These are phyloP conservation scores for Harmothoe impar DNA, from an alignment of 2,888 invertebrate species.

Conservation along the genomic window DNA sequence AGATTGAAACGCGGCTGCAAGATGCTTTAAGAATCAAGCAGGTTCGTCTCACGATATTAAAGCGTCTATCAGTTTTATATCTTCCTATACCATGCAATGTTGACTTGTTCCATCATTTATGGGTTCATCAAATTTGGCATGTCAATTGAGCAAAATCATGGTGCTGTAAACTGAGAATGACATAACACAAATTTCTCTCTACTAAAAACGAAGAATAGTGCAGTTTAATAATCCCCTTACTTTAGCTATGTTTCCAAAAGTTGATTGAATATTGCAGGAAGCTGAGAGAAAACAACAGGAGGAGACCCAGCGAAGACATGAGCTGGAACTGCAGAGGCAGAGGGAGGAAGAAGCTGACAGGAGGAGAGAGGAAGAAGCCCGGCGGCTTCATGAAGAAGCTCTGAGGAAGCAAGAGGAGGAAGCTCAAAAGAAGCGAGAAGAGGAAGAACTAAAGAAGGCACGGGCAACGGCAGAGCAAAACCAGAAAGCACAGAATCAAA, in stretches of 20 bases:
- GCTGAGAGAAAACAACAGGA: not conserved
- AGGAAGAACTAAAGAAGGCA: not conserved
- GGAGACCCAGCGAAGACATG: not conserved
- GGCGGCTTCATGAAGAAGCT: not conserved
- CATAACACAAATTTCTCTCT: too few relatives aligned
- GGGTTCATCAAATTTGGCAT: too few relatives aligned
- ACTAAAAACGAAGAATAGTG: too few relatives aligned
- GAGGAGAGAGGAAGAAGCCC: not conserved
- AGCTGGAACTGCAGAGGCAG: not conserved
- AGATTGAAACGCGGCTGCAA: not conserved
- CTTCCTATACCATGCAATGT: too few relatives aligned
- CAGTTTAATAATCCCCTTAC: too few relatives aligned
- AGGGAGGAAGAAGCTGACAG: not conserved
- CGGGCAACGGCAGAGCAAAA: not conserved
- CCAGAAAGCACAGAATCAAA: not conserved
- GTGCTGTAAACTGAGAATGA: too few relatives aligned
- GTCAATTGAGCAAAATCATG: too few relatives aligned
- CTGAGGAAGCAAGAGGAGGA: constrained; percentile 35
- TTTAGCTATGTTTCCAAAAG: too few relatives aligned
- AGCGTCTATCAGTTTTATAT: too few relatives aligned
- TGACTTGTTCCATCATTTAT: too few relatives aligned
- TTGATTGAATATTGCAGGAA: not conserved
- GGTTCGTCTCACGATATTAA: too few relatives aligned
- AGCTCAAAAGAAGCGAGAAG: not conserved
- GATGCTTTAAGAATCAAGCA: not conserved